phyloP scores from a whole-genome alignment of 2,113 vertebrate genomes.

The Cavia porcellus region DNA sequence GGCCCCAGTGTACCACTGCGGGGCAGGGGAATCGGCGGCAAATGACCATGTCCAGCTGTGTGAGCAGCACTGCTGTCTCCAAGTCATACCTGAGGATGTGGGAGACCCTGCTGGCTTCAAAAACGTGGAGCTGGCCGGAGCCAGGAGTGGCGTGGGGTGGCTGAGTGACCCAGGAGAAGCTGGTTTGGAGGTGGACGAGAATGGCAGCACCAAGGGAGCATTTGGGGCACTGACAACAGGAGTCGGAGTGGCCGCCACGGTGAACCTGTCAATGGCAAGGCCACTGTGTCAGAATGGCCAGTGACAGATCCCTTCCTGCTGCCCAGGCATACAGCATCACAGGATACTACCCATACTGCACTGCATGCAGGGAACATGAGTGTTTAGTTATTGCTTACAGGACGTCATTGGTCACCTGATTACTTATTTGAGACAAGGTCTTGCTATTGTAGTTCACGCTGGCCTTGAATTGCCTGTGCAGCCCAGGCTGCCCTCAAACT shows the following conservation, averaged over 20 bases:
- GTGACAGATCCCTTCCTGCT: neutral
- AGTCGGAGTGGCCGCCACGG: slow-evolving; percentile 85
- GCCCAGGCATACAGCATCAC: neutral
- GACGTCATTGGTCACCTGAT: neutral
- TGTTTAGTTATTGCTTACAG: neutral
- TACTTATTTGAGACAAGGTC: neutral
- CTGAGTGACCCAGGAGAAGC: slow-evolving; percentile 73
- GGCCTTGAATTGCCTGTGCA: neutral
- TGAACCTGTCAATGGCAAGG: slow-evolving; percentile 88
- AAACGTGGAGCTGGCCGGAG: slow-evolving; percentile 52
- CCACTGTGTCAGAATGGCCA: neutral
- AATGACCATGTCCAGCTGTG: neutral
- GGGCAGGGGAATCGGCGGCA: neutral
- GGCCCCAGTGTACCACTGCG: neutral
- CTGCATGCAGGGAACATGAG: neutral
- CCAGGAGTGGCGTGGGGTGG: slow-evolving; percentile 72
- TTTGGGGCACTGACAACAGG: slow-evolving; percentile 70
- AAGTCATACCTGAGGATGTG: slow-evolving; percentile 77
- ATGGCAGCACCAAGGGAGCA: slow-evolving; percentile 84
- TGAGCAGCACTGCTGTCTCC: neutral
- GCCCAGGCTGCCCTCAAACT: neutral
- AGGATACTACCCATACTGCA: fast-evolving
- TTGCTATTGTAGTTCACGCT: neutral
- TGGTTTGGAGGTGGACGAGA: slow-evolving; percentile 88
- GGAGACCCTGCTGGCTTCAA: slow-evolving; percentile 79